Evolutionary conservation across 2,113 vertebrate genomes (phyloP).

Genomic region (Prionailurus bengalensis): DNA sequence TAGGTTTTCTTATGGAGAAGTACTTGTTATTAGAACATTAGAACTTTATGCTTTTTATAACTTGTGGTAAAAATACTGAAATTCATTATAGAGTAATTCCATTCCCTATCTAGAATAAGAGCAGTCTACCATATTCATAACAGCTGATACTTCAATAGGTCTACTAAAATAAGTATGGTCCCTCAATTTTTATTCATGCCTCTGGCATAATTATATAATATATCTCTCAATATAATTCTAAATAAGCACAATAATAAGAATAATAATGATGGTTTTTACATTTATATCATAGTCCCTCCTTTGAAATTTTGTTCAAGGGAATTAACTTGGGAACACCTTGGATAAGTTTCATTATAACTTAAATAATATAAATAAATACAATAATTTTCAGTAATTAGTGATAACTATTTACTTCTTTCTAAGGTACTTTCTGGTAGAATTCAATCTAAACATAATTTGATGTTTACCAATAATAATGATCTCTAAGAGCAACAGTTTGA

Average conservation of each 20-base stretch:
- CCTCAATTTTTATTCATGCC: not conserved
- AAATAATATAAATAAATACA: not conserved
- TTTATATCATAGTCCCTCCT: not conserved
- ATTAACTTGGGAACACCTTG: not conserved
- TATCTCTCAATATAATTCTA: not conserved
- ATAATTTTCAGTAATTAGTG: not conserved
- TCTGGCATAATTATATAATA: not conserved
- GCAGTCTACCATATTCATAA: not conserved
- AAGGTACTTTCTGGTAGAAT: not conserved
- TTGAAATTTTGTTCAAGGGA: not conserved
- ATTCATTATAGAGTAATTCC: not conserved
- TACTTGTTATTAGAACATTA: not conserved
- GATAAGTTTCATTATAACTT: slow-evolving; percentile 16
- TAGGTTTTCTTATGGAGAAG: not conserved
- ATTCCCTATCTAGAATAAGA: not conserved
- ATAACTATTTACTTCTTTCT: slow-evolving; percentile 9
- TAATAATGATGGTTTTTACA: not conserved
- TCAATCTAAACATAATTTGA: not conserved
- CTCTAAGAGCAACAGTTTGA: not conserved
- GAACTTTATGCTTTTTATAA: not conserved
- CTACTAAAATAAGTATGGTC: not conserved
- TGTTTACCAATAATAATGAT: slow-evolving; percentile 18
- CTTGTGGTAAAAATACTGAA: not conserved
- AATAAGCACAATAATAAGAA: not conserved
- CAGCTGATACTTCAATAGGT: not conserved